A percentile compares a stretch with the other conserved stretches of the same genome.
phyloP scores from a whole-genome alignment of 2,797 vertebrate species.

The Chaetodon trifasciatus region DNA sequence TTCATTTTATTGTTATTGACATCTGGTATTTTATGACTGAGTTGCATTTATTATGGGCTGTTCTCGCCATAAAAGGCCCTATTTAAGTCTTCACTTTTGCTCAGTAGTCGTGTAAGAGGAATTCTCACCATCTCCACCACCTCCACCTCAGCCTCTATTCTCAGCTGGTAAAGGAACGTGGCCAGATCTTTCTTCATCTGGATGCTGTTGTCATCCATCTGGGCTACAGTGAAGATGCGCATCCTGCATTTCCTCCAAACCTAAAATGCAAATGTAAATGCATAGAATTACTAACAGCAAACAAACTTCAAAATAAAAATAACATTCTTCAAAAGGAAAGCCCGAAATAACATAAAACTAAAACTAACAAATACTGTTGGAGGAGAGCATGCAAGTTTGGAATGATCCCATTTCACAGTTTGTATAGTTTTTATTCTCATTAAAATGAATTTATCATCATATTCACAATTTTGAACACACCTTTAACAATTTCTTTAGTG shows the following conservation, averaged over 20 bases:
- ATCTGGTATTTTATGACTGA: conserved; percentile 17
- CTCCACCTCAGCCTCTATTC: conserved; percentile 98
- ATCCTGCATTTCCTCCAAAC: conserved; percentile 99
- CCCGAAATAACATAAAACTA: neutral
- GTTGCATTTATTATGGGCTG: neutral
- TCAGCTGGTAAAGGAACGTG: conserved; percentile 95
- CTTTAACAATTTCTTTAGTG: neutral
- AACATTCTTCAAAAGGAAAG: neutral
- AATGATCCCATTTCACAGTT: neutral
- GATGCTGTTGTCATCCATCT: conserved; percentile 99
- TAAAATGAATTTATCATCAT: neutral
- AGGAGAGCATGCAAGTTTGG: neutral
- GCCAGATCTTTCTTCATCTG: conserved; percentile 99
- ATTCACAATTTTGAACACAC: neutral
- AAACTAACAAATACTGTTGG: neutral
- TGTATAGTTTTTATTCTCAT: neutral
- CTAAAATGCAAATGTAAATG: conserved; percentile 72
- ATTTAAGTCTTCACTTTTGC: neutral
- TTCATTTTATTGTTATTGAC: neutral
- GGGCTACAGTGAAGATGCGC: conserved; percentile 98
- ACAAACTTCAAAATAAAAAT: neutral
- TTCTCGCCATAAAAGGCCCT: neutral
- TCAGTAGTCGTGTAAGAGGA: neutral
- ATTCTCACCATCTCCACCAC: conserved; percentile 97
- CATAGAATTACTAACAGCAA: neutral